Evolutionary conservation across 2,113 vertebrate genomes (phyloP).

Genomic region (Crotalus helleri): DNA sequence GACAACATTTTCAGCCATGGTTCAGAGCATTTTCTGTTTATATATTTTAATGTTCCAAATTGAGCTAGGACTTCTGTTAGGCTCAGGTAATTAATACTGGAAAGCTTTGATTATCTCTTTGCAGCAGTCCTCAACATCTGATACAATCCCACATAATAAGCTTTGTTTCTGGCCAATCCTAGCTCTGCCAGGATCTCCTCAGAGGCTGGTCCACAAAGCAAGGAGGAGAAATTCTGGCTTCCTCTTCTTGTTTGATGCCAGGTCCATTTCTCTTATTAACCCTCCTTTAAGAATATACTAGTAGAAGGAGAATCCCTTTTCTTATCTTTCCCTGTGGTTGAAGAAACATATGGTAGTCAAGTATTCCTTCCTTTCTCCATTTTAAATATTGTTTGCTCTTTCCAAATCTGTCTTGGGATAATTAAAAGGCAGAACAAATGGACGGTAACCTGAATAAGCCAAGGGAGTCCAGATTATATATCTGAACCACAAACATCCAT

Average conservation of each 20-base stretch:
- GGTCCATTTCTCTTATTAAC: conserved; percentile 32
- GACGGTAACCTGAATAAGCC: conserved; percentile 40
- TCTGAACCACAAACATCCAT: conserved; percentile 32
- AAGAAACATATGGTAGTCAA: neutral
- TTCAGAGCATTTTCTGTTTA: conserved; percentile 33
- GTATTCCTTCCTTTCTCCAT: neutral
- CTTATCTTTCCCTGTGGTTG: neutral
- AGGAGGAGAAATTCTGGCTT: conserved; percentile 31
- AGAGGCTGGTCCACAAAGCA: conserved; percentile 23
- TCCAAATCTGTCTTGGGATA: conserved; percentile 38
- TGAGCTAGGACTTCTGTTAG: conserved; percentile 46
- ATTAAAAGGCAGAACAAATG: conserved; percentile 54
- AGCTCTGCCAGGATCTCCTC: conserved; percentile 27
- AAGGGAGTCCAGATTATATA: conserved; percentile 35
- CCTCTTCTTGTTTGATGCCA: conserved; percentile 10
- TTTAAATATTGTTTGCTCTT: conserved; percentile 39
- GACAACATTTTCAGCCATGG: conserved; percentile 28
- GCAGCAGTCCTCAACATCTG: conserved; percentile 47
- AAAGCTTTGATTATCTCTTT: conserved; percentile 55
- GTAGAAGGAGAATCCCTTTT: conserved; percentile 10
- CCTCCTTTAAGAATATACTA: neutral
- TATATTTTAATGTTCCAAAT: conserved; percentile 34
- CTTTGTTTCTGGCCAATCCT: conserved; percentile 32
- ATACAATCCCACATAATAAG: conserved; percentile 51
- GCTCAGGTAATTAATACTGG: conserved; percentile 52